A percentile compares a stretch with the other conserved stretches of the same genome.
phyloP scores from a whole-genome alignment of 2,113 vertebrate species.

The Azemiops feae region DNA sequence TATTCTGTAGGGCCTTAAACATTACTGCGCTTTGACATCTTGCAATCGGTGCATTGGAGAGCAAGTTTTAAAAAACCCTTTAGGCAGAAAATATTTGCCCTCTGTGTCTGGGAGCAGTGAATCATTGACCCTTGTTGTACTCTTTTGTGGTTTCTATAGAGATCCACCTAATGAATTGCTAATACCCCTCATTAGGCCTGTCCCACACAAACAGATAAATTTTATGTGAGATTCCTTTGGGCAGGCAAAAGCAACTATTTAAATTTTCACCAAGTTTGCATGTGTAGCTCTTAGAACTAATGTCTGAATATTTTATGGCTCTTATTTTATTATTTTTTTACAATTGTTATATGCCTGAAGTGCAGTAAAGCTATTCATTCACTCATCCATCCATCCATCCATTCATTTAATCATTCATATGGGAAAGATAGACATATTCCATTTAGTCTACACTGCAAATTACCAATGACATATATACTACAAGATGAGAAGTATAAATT shows the following conservation, averaged over 20 bases:
- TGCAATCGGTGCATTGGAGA: not conserved
- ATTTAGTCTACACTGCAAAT: not conserved
- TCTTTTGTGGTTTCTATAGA: not conserved
- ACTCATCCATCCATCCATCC: not conserved
- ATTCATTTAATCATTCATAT: not conserved
- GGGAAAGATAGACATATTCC: not conserved
- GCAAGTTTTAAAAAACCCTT: not conserved
- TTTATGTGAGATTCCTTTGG: not conserved
- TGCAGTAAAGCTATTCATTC: not conserved
- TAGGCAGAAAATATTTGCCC: not conserved
- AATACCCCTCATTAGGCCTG: not conserved
- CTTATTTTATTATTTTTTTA: not conserved
- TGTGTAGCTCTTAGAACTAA: not conserved
- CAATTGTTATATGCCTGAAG: not conserved
- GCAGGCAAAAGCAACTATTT: not conserved
- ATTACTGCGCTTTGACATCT: not conserved
- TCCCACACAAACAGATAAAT: not conserved
- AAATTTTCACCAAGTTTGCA: not conserved
- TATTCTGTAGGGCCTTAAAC: not conserved
- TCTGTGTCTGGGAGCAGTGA: not conserved
- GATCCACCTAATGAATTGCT: not conserved
- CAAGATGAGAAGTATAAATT: not conserved
- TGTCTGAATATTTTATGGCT: not conserved
- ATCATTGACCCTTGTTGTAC: not conserved
- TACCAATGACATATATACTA: not conserved